Conservation (phyloP, 2,888 invertebrate genomes). For the Panopea generosa region DNA sequence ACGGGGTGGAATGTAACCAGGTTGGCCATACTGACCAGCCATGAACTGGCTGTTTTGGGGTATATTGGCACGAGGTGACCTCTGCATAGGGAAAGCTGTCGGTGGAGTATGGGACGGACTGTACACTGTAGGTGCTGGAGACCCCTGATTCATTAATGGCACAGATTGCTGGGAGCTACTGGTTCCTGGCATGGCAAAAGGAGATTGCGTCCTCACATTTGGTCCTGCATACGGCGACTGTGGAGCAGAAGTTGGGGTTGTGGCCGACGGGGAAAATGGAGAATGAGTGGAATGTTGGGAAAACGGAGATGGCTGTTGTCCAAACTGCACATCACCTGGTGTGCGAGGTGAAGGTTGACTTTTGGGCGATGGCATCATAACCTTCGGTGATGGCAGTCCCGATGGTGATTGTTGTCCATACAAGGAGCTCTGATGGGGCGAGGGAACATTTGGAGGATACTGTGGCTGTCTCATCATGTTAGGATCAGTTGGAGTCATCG, state of each 20-base stretch:
- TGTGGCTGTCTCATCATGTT: slow-evolving; percentile 56
- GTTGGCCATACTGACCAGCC: slow-evolving; percentile 63
- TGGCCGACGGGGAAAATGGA: slow-evolving; percentile 72
- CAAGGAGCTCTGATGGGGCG: slow-evolving; percentile 65
- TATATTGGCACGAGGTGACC: slow-evolving; percentile 73
- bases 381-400: slow-evolving; percentile 74
- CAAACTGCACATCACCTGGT: slow-evolving; percentile 75
- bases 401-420: slow-evolving; percentile 66
- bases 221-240: slow-evolving; percentile 71
- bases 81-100: slow-evolving; percentile 68
- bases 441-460: slow-evolving; percentile 64
- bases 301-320: slow-evolving; percentile 76
- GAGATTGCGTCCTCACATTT: slow-evolving; percentile 64
- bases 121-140: slow-evolving; percentile 60
- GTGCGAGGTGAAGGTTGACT: slow-evolving; percentile 79
- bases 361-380: slow-evolving; percentile 73
- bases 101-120: slow-evolving; percentile 73
- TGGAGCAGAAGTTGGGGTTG: slow-evolving; percentile 69
- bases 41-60: slow-evolving; percentile 73
- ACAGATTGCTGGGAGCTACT: slow-evolving; percentile 61
- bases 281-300: slow-evolving; percentile 72
- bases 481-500: slow-evolving; percentile 58
- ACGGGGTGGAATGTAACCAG: slow-evolving; percentile 27
- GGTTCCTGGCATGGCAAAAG: slow-evolving; percentile 67
- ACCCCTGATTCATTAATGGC: slow-evolving; percentile 61